Conservation (phyloP, 2,113 vertebrate species). For the Pomatostomus ruficeps region DNA sequence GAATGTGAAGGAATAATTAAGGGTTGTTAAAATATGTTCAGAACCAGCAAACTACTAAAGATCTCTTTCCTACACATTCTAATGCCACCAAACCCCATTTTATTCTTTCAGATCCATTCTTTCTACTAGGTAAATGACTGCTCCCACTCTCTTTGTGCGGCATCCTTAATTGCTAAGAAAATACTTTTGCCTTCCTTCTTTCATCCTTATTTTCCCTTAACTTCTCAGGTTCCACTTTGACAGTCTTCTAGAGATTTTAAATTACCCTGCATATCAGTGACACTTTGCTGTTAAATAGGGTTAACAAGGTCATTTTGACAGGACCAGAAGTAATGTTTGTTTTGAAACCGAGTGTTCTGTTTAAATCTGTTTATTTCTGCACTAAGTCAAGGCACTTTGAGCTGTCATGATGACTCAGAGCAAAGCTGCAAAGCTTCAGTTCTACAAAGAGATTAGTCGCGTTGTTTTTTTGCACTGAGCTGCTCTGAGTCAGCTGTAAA, state of each 20-base stretch:
- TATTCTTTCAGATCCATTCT: neutral
- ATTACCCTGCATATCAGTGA: neutral
- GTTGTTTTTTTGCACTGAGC: conserved; percentile 43
- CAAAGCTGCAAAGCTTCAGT: conserved; percentile 17
- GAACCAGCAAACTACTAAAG: neutral
- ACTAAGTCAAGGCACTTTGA: conserved; percentile 8
- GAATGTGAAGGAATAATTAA: neutral
- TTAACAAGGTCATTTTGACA: conserved; percentile 12
- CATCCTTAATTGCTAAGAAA: neutral
- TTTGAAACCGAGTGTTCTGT: neutral
- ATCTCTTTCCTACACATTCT: neutral
- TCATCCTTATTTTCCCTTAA: neutral
- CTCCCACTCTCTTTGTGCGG: neutral
- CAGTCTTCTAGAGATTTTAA: neutral
- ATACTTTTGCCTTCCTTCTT: neutral
- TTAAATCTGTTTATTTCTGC: conserved; percentile 47
- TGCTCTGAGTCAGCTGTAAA: conserved; percentile 46
- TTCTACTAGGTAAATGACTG: neutral
- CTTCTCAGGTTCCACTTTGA: neutral
- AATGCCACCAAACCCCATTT: neutral
- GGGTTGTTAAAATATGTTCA: neutral
- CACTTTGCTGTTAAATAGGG: neutral
- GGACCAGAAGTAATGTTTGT: neutral
- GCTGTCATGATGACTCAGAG: conserved; percentile 49
- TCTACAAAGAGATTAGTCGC: conserved; percentile 47